Evolutionary conservation across 2,888 invertebrate species (phyloP), one percentile per base, ranked within the genome.

Genomic region (Leptinotarsa juncta): DNA sequence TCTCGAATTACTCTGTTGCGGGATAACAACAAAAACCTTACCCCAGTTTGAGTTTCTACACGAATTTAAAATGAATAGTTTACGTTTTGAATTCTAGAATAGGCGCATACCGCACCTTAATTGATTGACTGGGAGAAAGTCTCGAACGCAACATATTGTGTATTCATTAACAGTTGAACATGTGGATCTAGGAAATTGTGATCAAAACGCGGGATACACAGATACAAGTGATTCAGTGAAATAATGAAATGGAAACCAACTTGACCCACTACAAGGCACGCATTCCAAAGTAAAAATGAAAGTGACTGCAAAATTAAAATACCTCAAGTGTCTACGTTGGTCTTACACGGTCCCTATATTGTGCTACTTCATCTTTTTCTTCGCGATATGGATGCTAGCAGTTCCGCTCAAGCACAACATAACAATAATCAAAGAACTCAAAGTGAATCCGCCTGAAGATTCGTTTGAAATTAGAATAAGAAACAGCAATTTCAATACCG

Each of bases 341-440:
- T 90, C 91, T 23, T 90, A 90, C 79, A 85, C 89, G 70, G 89
- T 90, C 77, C 90, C 91, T 75, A 86, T 90, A 81, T 84, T 91
- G 80, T 89, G 90, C 83, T 91, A 91, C 84, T 84, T 90, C 76
- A 86, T 88, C 77, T 90, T 91, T 83, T 89, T 91, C 81, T 86
- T 88, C 72, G 85, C 90, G 82, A 90, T 90, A 80, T 89, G 90
- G 85, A 87, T 89, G 81, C 85, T 90, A 73, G 89, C 90, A 4
- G 86, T 89, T 67, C 89, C 89, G 71, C 81, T 89, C 67, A 88
- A 87, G 79, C 85, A 84, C 26, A 84, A 82, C 60, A 83, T 80
- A 62, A 82, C 82, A 50, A 77, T 81, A 4, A 78, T 80, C 5
- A 84, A 81, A 67, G 79, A 83, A 62, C 71, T 84, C 15, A 81